Evolutionary conservation across 2,888 invertebrate species (phyloP).

Genomic region (Fragum fragum): DNA sequence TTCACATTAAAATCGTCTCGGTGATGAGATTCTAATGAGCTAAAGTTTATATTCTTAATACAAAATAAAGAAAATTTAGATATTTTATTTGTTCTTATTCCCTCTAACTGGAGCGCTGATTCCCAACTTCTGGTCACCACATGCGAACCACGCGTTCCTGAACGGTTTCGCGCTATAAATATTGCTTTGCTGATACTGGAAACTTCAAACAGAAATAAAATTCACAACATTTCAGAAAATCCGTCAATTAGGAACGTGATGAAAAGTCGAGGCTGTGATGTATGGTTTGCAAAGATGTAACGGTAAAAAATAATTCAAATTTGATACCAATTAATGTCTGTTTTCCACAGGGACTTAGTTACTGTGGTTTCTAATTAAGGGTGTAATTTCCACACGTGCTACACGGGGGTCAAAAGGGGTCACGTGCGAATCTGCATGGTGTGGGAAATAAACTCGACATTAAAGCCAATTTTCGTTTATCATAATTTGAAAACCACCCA

Average conservation of each 20-base stretch:
- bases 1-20: no score
- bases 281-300: constrained; percentile 22
- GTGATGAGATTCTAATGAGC: no score
- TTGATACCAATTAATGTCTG: constrained; percentile 31
- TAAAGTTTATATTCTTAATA: no score
- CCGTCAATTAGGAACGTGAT: constrained; percentile 22
- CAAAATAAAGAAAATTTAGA: no score
- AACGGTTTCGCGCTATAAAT: constrained; percentile 17
- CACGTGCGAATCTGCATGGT: constrained; percentile 39
- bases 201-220: constrained; percentile 61
- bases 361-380: constrained; percentile 44
- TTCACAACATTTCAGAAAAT: constrained; percentile 40
- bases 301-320: constrained; percentile 28
- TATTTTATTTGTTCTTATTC: no score
- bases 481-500: constrained; percentile 9
- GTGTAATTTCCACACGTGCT: constrained; percentile 42
- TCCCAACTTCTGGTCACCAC: constrained; percentile 32
- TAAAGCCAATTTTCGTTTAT: constrained; percentile 20
- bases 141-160: constrained; percentile 20
- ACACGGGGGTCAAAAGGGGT: constrained; percentile 34
- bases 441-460: constrained; percentile 40
- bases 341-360: constrained; percentile 35
- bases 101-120: not conserved
- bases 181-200: constrained; percentile 48
- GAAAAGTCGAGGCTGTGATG: constrained; percentile 26